Evolutionary conservation across 2,797 vertebrate species (phyloP).

Genomic region (Taeniopygia guttata): DNA sequence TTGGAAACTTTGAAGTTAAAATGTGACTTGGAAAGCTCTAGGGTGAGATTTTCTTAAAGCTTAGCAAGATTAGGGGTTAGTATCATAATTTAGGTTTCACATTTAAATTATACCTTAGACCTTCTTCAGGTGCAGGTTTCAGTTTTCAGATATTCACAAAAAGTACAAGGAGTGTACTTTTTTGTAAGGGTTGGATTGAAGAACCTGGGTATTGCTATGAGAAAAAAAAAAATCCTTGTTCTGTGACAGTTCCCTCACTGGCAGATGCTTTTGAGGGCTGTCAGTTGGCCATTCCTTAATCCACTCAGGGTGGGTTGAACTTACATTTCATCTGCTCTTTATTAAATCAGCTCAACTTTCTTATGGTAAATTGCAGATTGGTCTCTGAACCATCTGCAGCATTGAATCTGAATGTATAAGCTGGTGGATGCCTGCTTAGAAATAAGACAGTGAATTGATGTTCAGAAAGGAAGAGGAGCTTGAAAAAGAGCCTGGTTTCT

Average conservation of each 20-base stretch:
- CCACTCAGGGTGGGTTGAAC: not conserved
- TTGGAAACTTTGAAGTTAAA: not conserved
- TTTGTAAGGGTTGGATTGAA: not conserved
- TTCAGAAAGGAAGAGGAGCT: not conserved
- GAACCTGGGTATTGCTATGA: accelerated
- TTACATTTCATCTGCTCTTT: not conserved
- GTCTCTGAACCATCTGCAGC: not conserved
- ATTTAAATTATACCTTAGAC: not conserved
- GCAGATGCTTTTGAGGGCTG: conserved; percentile 19
- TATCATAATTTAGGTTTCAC: not conserved
- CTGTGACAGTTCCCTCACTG: not conserved
- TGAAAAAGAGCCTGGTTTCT: not conserved
- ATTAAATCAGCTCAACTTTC: conserved; percentile 41
- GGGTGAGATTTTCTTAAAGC: not conserved
- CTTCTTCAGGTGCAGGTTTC: not conserved
- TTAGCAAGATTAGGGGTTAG: not conserved
- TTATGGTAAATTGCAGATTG: not conserved
- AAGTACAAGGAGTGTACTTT: not conserved
- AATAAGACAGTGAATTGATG: not conserved
- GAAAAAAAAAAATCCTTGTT: not conserved
- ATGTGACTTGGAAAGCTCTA: not conserved
- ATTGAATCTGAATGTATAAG: not conserved
- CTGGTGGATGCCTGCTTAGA: not conserved
- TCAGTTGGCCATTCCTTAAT: conserved; percentile 43
- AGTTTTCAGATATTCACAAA: not conserved